A percentile compares a stretch with the other conserved stretches of the same genome.
Conservation (phyloP, 2,888 invertebrate genomes). For the Sinelater perroti region DNA sequence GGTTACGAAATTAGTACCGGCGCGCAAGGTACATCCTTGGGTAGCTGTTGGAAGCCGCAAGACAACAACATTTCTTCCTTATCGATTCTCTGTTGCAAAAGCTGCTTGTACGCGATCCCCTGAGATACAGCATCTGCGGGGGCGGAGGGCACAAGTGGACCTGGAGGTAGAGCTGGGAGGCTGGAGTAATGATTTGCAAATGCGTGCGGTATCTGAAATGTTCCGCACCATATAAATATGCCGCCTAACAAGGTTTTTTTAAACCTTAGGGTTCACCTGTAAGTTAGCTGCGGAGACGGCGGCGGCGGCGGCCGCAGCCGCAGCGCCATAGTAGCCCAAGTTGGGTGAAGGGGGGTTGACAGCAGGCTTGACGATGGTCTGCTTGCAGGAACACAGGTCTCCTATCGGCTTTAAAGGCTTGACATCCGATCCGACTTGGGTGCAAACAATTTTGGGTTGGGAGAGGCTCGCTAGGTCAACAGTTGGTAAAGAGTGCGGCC, state of each 20-base stretch:
- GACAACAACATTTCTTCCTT: conserved; percentile 63
- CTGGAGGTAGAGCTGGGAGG: no score
- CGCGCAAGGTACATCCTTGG: conserved; percentile 56
- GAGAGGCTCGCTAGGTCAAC: conserved; percentile 34
- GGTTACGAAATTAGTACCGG: conserved; percentile 15
- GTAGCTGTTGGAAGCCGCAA: conserved; percentile 64
- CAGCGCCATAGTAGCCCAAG: conserved; percentile 7
- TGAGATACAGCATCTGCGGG: conserved; percentile 64
- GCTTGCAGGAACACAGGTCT: conserved; percentile 52
- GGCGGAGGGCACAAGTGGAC: conserved; percentile 15
- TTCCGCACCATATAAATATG: no score
- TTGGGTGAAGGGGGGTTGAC: conserved; percentile 44
- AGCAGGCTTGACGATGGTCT: conserved; percentile 56
- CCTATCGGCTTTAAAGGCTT: conserved; percentile 47
- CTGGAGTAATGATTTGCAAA: no score
- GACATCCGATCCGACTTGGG: conserved; percentile 32
- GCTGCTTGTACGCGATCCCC: conserved; percentile 58
- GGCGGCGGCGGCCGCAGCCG: neutral
- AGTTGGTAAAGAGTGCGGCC: conserved; percentile 50
- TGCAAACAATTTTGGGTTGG: conserved; percentile 44
- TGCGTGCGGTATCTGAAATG: no score
- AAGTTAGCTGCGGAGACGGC: no score
- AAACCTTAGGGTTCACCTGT: no score
- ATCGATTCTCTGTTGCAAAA: conserved; percentile 54
- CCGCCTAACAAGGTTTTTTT: no score